phyloP scores from a whole-genome alignment of 2,888 invertebrate species.

The Xanthorhoe spadicearia region DNA sequence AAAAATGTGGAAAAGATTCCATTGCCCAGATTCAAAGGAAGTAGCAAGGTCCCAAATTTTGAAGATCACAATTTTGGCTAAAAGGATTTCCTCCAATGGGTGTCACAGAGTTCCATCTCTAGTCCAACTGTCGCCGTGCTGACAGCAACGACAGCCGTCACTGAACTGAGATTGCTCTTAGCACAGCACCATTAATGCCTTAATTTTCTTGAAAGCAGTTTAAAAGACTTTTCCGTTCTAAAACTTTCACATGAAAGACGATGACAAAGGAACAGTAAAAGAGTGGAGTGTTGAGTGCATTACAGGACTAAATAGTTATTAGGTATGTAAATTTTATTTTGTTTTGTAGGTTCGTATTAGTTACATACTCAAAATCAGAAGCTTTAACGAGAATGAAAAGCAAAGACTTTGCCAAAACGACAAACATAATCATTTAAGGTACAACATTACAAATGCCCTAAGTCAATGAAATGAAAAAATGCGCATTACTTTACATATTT shows the following conservation, averaged over 20 bases:
- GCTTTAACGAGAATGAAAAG: no score
- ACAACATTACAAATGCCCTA: no score
- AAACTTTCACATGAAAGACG: constrained; percentile 80
- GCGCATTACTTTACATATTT: no score
- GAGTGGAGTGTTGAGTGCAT: constrained; percentile 54
- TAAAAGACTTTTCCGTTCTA: constrained; percentile 81
- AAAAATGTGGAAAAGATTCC: no score
- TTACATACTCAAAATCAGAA: no score
- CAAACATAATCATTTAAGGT: no score
- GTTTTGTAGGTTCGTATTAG: not conserved
- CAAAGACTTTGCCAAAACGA: no score
- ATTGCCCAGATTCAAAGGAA: no score
- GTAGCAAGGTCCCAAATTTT: no score
- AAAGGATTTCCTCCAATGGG: not conserved
- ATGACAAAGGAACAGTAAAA: constrained; percentile 70
- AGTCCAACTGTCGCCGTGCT: constrained; percentile 17
- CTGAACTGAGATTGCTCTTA: constrained; percentile 56
- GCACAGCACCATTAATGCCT: constrained; percentile 77
- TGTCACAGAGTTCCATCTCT: not conserved
- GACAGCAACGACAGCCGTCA: constrained; percentile 38
- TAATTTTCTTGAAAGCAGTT: constrained; percentile 83
- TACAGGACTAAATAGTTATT: constrained; percentile 5
- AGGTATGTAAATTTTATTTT: not conserved
- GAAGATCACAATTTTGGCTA: no score
- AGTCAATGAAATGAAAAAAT: no score